Evolutionary conservation across 1,140 invertebrate genomes (phyloP).

Genomic region (Drosophila quadrilineata): DNA sequence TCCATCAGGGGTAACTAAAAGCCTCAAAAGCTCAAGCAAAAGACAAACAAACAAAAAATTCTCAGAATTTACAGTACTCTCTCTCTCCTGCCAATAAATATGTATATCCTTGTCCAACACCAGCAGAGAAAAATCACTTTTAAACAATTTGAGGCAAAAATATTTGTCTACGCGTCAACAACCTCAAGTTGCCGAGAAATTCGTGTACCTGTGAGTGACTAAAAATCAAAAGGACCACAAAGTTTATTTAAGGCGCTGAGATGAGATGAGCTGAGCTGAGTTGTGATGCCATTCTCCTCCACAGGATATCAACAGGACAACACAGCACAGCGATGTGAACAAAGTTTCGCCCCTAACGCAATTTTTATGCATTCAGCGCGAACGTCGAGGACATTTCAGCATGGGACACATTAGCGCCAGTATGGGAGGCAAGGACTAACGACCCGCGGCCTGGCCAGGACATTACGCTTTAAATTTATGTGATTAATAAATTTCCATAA

Average conservation of each 20-base stretch:
- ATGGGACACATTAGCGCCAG: constrained; percentile 66
- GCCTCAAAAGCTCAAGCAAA: background rate
- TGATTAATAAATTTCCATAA: constrained; percentile 80
- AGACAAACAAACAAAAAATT: constrained; percentile 10
- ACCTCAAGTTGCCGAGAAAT: constrained; percentile 13
- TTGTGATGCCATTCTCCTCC: background rate
- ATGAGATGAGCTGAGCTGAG: too few species aligned
- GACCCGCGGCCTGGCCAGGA: constrained; percentile 41
- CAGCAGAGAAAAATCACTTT: constrained; percentile 58
- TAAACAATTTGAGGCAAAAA: constrained; percentile 67
- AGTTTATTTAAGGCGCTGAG: constrained; percentile 65
- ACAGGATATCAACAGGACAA: background rate
- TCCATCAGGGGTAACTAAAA: too few species aligned
- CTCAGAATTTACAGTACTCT: constrained; percentile 17
- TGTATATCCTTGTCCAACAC: constrained; percentile 8
- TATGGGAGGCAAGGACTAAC: constrained; percentile 29
- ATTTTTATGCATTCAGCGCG: constrained; percentile 62
- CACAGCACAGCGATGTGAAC: background rate
- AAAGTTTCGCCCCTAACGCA: constrained; percentile 55
- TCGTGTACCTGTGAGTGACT: background rate
- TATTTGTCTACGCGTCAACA: constrained; percentile 71
- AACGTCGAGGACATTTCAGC: constrained; percentile 44
- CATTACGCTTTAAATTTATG: constrained; percentile 78
- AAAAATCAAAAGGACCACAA: constrained; percentile 61
- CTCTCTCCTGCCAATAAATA: constrained; percentile 35